A percentile compares a stretch with the other conserved stretches of the same genome.
phyloP scores from a whole-genome alignment of 2,113 vertebrate species.

The Lophura nycthemera region DNA sequence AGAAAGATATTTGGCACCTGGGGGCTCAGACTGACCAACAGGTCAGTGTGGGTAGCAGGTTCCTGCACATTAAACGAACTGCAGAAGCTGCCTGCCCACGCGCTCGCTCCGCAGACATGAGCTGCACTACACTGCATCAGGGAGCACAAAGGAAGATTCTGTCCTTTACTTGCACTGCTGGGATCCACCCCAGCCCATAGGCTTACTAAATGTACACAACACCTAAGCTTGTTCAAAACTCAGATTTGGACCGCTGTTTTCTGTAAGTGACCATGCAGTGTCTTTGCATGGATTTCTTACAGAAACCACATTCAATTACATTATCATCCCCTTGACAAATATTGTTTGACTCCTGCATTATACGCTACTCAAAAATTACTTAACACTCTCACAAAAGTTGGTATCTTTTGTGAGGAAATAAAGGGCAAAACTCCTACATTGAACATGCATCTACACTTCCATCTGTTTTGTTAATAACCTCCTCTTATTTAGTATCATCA shows the following conservation, averaged over 20 bases:
- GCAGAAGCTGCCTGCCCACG: fast-evolving
- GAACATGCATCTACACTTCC: background rate
- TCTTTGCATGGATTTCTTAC: background rate
- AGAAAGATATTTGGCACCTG: background rate
- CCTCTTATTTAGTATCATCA: background rate
- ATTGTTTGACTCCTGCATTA: background rate
- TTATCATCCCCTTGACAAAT: background rate
- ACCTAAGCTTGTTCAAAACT: background rate
- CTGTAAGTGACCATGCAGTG: background rate
- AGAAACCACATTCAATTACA: background rate
- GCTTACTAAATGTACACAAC: background rate
- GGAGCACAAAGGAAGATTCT: background rate
- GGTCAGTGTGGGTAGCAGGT: background rate
- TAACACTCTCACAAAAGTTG: background rate
- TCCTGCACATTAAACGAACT: fast-evolving
- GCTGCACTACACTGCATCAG: fast-evolving
- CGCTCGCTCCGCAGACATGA: fast-evolving
- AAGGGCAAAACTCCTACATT: background rate
- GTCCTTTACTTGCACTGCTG: fast-evolving
- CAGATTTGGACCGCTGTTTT: background rate
- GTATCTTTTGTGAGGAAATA: background rate
- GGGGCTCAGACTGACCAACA: background rate
- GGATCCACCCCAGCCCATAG: background rate
- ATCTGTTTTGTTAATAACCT: background rate
- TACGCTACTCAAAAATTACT: background rate